Evolutionary conservation across 2,888 invertebrate species (phyloP).

Genomic region (Pseudococcus longispinus): DNA sequence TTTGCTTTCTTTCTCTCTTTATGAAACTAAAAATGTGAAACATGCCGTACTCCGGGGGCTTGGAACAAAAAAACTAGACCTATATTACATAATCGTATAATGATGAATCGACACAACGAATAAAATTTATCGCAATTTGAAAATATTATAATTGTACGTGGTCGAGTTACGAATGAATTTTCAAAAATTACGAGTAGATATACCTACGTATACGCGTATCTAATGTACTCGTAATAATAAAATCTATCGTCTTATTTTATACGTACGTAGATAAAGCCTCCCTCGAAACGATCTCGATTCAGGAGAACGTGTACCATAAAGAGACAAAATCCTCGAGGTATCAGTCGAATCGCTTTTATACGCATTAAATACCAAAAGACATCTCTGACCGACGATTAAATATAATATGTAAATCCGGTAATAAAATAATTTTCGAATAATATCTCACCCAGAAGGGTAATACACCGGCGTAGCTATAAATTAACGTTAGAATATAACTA

Average conservation of each 20-base stretch:
- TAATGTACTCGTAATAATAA: background rate
- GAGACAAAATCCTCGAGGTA: constrained; percentile 19
- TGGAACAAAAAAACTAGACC: background rate
- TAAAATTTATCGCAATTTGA: background rate
- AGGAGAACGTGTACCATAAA: background rate
- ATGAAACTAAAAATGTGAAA: background rate
- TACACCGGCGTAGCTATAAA: background rate
- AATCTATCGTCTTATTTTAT: background rate
- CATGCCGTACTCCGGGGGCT: background rate
- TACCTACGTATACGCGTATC: background rate
- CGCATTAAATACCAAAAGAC: background rate
- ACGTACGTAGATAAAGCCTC: background rate
- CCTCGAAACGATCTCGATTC: background rate
- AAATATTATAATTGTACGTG: background rate
- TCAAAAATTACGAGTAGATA: background rate
- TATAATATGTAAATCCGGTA: constrained; percentile 43
- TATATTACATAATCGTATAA: background rate
- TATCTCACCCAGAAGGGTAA: constrained; percentile 34
- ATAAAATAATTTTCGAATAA: constrained; percentile 42
- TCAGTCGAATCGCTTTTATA: background rate
- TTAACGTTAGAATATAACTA: constrained; percentile 9
- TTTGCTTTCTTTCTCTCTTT: background rate
- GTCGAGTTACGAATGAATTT: background rate
- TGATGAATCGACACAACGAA: background rate
- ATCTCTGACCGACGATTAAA: constrained; percentile 6